Evolutionary conservation across 1,140 invertebrate genomes (phyloP).

Genomic region (Cydia fagiglandana): DNA sequence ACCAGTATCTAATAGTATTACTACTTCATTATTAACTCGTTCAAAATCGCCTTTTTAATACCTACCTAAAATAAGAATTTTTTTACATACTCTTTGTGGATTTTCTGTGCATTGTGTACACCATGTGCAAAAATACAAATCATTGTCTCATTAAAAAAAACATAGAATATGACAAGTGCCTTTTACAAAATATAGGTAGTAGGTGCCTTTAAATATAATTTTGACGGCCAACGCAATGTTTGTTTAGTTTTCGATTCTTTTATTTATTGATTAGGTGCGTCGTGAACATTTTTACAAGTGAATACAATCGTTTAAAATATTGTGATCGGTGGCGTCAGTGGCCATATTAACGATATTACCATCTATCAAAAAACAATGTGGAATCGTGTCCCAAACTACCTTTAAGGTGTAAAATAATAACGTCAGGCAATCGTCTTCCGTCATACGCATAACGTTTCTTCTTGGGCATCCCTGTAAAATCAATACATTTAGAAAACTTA

Average conservation of each 20-base stretch:
- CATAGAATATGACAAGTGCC: not conserved
- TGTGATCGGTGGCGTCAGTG: not conserved
- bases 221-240: not conserved
- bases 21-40: too few relatives aligned
- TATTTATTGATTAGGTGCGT: not conserved
- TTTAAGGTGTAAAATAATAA: constrained; percentile 74
- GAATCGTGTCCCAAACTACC: constrained; percentile 48
- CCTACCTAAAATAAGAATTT: too few relatives aligned
- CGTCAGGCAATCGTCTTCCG: constrained; percentile 65
- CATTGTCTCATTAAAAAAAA: too few relatives aligned
- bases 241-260: not conserved
- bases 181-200: not conserved
- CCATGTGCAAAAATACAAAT: too few relatives aligned
- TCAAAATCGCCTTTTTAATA: too few relatives aligned
- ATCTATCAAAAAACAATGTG: not conserved
- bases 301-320: not conserved
- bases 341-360: not conserved
- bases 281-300: not conserved
- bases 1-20: too few relatives aligned
- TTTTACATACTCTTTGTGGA: too few relatives aligned
- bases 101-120: too few relatives aligned
- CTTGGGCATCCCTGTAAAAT: constrained; percentile 54
- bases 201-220: not conserved
- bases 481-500: not conserved
- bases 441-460: constrained; percentile 70